Evolutionary conservation across 2,888 invertebrate species (phyloP), one percentile per base, ranked within the genome.

Genomic region (Trichacis sp.): DNA sequence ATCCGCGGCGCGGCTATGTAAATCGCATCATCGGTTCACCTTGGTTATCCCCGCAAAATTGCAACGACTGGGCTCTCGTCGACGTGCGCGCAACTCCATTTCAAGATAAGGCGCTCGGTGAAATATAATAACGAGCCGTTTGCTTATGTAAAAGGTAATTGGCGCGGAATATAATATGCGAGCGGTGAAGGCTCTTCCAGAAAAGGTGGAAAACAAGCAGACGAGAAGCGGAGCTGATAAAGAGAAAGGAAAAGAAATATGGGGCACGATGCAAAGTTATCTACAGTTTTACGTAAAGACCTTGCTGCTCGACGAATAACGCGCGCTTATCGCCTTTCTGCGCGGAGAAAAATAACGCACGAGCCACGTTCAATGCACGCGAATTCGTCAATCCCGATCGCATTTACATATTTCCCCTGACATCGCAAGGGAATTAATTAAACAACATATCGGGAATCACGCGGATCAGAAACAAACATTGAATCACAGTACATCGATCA

Each of bases 311-410:
- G 58, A 58, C 70, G 65, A 59, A 65, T 67, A 70, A 75, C 70
- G 70, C 73, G 24, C 8, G 24, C 24, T 77, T 77, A 77, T 77
- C 77, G 68, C 70, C 54, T 60, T 60, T 68, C 68, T 69, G 69
- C 64, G 64, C 68, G 55, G 58, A 55, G 60, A 67, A 70, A 64
- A 24, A 24, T 24, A 8, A 55, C 47, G 70, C 63, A 54, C 51
- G 57, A 59, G 68, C 50, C 69, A 66, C 64, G 64, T n/a, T n/a
- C 66, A 50, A 63, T 62, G 50, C 54, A 38, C 33, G 24, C 46
- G 43, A 53, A 62, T 61, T 62, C 58, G 55, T 54, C 59, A 6
- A n/a, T n/a, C n/a, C n/a, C n/a, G n/a, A n/a, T n/a, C n/a, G n/a
- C n/a, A n/a, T n/a, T n/a, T n/a, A n/a, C n/a, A n/a, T n/a, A n/a